These are phyloP conservation scores for Cirrhinus molitorella DNA, from an alignment of 2,797 vertebrate genomes.

Conservation along the genomic window DNA sequence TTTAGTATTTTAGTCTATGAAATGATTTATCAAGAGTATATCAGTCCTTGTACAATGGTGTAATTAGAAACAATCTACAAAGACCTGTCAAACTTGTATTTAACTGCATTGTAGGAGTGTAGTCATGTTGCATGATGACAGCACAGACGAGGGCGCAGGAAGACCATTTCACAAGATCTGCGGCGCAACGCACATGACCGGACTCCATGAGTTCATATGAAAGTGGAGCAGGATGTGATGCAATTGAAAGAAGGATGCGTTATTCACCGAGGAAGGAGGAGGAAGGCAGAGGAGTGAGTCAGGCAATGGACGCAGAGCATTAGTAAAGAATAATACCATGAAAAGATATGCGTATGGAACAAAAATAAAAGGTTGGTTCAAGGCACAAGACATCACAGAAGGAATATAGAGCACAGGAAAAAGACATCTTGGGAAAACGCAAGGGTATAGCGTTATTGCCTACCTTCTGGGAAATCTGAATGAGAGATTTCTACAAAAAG, in stretches of 20 bases:
- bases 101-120: conserved; percentile 65
- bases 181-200: conserved; percentile 54
- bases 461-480: conserved; percentile 91
- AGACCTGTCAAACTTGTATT: background rate
- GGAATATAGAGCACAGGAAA: conserved; percentile 52
- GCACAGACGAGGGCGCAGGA: conserved; percentile 49
- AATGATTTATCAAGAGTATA: background rate
- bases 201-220: conserved; percentile 43
- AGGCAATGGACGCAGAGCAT: conserved; percentile 53
- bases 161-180: conserved; percentile 44
- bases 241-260: conserved; percentile 43
- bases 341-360: conserved; percentile 38
- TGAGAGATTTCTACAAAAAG: conserved; percentile 89
- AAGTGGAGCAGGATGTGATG: conserved; percentile 45
- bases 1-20: background rate
- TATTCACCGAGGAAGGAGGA: conserved; percentile 43
- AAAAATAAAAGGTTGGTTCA: conserved; percentile 36
- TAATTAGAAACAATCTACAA: background rate
- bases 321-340: conserved; percentile 57
- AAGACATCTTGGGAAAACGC: conserved; percentile 43
- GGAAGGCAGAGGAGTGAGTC: conserved; percentile 25
- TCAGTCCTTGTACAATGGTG: background rate
- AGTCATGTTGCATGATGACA: conserved; percentile 51
- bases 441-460: conserved; percentile 71
- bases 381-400: conserved; percentile 56